Evolutionary conservation across 2,113 vertebrate genomes (phyloP).

Genomic region (Corydoras maculifer): DNA sequence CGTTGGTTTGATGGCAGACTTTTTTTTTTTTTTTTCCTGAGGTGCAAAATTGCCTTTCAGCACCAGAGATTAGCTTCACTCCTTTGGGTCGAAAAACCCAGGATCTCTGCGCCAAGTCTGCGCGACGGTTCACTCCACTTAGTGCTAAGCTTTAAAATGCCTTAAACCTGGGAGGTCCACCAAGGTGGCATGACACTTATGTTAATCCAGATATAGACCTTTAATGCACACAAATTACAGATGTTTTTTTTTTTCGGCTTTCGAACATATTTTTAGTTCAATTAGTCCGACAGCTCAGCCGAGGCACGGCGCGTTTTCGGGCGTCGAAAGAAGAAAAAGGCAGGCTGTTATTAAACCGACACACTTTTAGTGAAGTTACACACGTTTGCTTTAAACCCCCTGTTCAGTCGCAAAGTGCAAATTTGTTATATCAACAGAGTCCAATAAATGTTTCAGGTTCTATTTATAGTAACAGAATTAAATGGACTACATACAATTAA

Average conservation of each 20-base stretch:
- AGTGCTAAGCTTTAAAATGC: conserved; percentile 24
- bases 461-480: too few relatives aligned
- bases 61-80: conserved; percentile 38
- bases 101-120: conserved; percentile 21
- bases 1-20: conserved; percentile 58
- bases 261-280: conserved; percentile 25
- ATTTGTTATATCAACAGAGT: conserved; percentile 5
- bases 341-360: neutral
- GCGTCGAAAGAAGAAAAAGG: conserved; percentile 7
- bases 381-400: neutral
- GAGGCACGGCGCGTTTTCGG: neutral
- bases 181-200: conserved; percentile 28
- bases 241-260: conserved; percentile 7
- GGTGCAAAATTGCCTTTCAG: conserved; percentile 50
- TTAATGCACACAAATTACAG: conserved; percentile 34
- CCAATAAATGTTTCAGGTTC: too few relatives aligned
- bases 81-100: conserved; percentile 36
- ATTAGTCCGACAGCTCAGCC: conserved; percentile 11
- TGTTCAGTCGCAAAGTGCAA: too few relatives aligned
- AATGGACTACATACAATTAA: too few relatives aligned
- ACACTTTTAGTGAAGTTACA: conserved; percentile 14
- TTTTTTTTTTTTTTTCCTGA: conserved; percentile 44
- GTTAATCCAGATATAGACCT: conserved; percentile 31
- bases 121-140: conserved; percentile 14
- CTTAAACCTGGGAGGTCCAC: conserved; percentile 33